phyloP scores from a whole-genome alignment of 1,140 invertebrate genomes.

The Platyscapa corneri region DNA sequence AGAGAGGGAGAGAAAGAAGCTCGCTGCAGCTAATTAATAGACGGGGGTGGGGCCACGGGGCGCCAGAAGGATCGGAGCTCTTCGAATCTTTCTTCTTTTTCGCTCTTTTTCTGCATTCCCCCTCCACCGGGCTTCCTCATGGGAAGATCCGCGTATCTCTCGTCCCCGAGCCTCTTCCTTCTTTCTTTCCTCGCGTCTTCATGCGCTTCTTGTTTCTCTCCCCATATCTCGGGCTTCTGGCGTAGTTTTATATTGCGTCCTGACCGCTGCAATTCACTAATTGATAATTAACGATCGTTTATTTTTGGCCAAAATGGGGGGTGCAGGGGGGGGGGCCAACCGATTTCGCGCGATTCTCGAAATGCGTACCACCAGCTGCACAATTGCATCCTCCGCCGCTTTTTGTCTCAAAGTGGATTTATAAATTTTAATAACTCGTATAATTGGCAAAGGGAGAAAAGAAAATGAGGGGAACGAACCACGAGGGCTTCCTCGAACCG shows the following conservation, averaged over 20 bases:
- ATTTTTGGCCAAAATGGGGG: not conserved
- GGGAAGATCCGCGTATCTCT: conserved; percentile 44
- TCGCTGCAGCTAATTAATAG: conserved; percentile 59
- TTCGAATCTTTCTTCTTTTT: conserved; percentile 28
- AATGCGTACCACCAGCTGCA: not conserved
- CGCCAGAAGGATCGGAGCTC: conserved; percentile 32
- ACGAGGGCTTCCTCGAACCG: too few relatives aligned
- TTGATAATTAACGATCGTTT: conserved; percentile 41
- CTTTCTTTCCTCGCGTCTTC: not conserved
- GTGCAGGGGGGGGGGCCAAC: not conserved
- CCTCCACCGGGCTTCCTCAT: not conserved
- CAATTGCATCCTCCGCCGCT: not conserved
- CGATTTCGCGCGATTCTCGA: not conserved
- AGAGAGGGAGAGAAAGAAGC: conserved; percentile 9
- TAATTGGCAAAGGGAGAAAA: too few relatives aligned
- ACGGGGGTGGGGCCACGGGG: conserved; percentile 49
- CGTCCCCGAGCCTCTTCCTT: conserved; percentile 2
- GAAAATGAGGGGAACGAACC: too few relatives aligned
- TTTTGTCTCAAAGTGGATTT: not conserved
- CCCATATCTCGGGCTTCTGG: conserved; percentile 4
- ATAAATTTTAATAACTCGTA: not conserved
- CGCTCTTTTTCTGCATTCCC: conserved; percentile 7
- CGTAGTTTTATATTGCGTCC: not conserved
- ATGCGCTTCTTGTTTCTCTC: not conserved
- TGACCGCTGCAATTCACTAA: conserved; percentile 22